Evolutionary conservation across 2,888 invertebrate genomes (phyloP), one percentile per base, ranked within the genome.

Genomic region (Endomychus coccineus): DNA sequence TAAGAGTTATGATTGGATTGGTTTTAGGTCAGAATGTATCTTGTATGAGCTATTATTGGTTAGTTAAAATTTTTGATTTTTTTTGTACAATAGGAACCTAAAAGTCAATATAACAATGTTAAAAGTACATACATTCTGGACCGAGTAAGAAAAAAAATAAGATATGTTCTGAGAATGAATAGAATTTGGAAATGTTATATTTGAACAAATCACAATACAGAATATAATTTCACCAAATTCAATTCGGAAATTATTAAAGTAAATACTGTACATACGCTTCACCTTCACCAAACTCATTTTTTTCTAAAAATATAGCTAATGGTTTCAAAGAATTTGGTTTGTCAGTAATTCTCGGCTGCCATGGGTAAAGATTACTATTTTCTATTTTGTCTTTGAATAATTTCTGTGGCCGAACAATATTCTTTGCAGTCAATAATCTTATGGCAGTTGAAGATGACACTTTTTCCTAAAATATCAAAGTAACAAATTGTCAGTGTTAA

Each of bases 301-400:
- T 78, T 46, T 86, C 77, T 0, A 83, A 71, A 40, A 79, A 73
- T 34, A 89, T 65, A 0, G 84, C 78, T 6, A 91, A 67, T 0
- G 92, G 89, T 56, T 83, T 85, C 7, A 88, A 58, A 4, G 84
- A 81, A 68, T 96, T 88, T 0, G 91, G 94, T 61, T 96, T 96
- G 16, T 84, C 79, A 30, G 75, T 81, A 30, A 96, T 78, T 51
- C 77, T 74, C 0, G 95, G 95, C 31, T 79, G 70, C 77, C 94
- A 96, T 1, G 91, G 78, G 33, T 67, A 72, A 3, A 62, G 62
- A 2, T 73, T 65, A 2, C 79, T 77, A 58, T 96, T 96, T 58
- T 94, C 88, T 16, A 94, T 76, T 46, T 82, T 77, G 47, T 85
- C 84, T 55, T 82, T 83, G 58, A 95, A 96, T 45, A 74, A 74